Percentiles rank a stretch among this genome's conserved stretches.
phyloP scores from a whole-genome alignment of 2,797 vertebrate species.

The Ptychadena robeensis region DNA sequence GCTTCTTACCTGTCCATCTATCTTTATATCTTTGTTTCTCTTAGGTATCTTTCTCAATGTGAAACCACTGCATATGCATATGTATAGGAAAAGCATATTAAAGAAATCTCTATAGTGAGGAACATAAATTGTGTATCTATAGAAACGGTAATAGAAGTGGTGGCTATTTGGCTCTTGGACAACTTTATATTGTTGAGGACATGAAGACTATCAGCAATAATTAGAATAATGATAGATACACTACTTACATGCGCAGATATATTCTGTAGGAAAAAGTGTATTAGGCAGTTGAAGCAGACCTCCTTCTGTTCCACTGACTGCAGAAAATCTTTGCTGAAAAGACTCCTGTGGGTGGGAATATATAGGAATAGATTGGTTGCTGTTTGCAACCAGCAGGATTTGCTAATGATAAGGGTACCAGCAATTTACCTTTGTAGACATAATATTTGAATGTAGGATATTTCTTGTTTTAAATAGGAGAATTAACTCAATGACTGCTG shows the following conservation, averaged over 20 bases:
- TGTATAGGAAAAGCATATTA: neutral
- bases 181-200: neutral
- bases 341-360: conserved; percentile 51
- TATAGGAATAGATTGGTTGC: conserved; percentile 53
- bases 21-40: neutral
- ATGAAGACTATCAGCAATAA: conserved; percentile 23
- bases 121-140: neutral
- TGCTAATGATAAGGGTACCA: conserved; percentile 51
- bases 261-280: conserved; percentile 28
- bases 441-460: conserved; percentile 41
- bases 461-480: conserved; percentile 25
- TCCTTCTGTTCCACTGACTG: conserved; percentile 46
- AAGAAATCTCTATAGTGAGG: neutral
- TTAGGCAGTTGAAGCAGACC: conserved; percentile 45
- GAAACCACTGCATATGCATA: neutral
- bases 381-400: conserved; percentile 52
- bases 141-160: conserved; percentile 2
- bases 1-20: neutral
- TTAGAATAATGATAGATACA: conserved; percentile 35
- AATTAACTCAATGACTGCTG: conserved; percentile 23
- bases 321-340: conserved; percentile 55
- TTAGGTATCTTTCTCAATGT: neutral
- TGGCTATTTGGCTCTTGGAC: conserved; percentile 4
- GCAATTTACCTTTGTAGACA: conserved; percentile 47
- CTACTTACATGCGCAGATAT: conserved; percentile 13